These are phyloP conservation scores for Ceriagrion tenellum DNA, from an alignment of 2,888 invertebrate genomes.

Conservation along the genomic window DNA sequence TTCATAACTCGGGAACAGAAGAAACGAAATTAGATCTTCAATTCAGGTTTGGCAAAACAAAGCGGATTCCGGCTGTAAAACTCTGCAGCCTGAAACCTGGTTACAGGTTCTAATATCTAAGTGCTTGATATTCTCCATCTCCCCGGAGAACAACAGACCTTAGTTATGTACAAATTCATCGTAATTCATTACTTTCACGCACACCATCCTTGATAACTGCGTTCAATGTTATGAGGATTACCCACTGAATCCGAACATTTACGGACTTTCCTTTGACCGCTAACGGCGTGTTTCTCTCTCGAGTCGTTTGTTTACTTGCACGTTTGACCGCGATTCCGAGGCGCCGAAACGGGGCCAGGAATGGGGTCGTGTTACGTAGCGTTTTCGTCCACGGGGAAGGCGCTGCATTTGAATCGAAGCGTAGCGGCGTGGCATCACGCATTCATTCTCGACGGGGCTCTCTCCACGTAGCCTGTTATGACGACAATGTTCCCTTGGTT, in stretches of 20 bases:
- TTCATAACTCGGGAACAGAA: too few relatives aligned
- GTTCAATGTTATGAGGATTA: not conserved
- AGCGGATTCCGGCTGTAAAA: too few relatives aligned
- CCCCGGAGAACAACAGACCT: too few relatives aligned
- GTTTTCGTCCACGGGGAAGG: not conserved
- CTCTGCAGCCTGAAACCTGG: not conserved
- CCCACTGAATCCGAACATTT: not conserved
- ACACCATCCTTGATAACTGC: not conserved
- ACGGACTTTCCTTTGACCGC: not conserved
- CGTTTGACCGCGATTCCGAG: conserved; percentile 3
- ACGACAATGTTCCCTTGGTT: not conserved
- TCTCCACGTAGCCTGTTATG: not conserved
- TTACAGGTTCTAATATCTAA: too few relatives aligned
- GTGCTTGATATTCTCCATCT: too few relatives aligned
- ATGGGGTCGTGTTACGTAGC: conserved; percentile 22
- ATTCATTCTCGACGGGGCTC: not conserved
- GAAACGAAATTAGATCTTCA: too few relatives aligned
- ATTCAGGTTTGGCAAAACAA: too few relatives aligned
- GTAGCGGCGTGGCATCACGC: not conserved
- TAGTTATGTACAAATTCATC: too few relatives aligned
- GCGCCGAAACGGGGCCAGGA: conserved; percentile 1
- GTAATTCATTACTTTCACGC: not conserved
- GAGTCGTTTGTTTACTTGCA: conserved; percentile 24
- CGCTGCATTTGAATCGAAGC: not conserved
- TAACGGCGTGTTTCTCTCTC: not conserved